These are phyloP conservation scores for Phaethornis superciliosus DNA, from an alignment of 2,113 vertebrate species.

Conservation along the genomic window DNA sequence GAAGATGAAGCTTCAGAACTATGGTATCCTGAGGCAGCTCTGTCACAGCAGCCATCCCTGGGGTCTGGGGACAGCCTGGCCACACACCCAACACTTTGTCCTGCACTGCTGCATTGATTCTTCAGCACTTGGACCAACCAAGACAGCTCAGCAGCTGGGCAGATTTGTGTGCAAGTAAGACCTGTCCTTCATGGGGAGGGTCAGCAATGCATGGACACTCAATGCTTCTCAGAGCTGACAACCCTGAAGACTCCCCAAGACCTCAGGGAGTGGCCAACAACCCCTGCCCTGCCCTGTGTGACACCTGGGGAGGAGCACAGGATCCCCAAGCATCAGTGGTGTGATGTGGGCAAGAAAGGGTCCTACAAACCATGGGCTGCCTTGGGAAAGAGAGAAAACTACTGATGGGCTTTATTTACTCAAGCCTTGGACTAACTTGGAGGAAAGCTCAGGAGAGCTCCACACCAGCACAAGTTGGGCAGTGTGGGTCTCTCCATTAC, in stretches of 20 bases:
- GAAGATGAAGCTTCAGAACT: neutral
- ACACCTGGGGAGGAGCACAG: too few relatives aligned
- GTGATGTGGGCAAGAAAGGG: rapidly evolving
- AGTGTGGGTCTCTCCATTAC: rapidly evolving
- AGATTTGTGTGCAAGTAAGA: rapidly evolving
- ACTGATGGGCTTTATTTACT: neutral
- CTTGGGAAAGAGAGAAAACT: neutral
- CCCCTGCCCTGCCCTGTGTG: too few relatives aligned
- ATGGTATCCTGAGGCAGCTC: rapidly evolving
- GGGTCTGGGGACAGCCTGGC: neutral
- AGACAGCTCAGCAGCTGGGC: neutral
- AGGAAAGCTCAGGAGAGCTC: rapidly evolving
- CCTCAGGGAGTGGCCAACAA: neutral
- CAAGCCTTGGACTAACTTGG: neutral
- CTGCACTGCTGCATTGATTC: rapidly evolving
- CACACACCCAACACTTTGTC: rapidly evolving
- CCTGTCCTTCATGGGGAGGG: neutral
- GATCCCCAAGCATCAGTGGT: neutral
- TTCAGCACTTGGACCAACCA: neutral
- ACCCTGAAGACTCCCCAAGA: too few relatives aligned
- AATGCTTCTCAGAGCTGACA: neutral
- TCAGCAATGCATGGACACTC: neutral
- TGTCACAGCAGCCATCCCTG: rapidly evolving
- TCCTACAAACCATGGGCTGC: neutral
- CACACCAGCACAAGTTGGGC: neutral